phyloP scores from a whole-genome alignment of 2,113 vertebrate species.

The Myrmecobius fasciatus region DNA sequence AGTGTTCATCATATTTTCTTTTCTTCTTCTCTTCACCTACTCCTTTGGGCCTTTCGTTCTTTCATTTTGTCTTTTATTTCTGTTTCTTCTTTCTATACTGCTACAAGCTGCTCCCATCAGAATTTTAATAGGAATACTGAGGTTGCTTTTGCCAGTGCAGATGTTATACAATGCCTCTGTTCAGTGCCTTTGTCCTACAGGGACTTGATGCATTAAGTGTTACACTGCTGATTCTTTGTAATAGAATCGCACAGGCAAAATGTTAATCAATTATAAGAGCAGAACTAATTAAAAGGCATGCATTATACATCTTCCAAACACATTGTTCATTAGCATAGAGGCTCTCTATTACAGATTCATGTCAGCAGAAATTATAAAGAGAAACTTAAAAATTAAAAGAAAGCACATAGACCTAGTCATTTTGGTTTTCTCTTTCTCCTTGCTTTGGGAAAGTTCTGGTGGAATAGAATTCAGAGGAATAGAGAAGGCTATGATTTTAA shows the following conservation, averaged over 20 bases:
- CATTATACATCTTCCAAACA: constrained; percentile 80
- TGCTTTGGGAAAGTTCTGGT: constrained; percentile 23
- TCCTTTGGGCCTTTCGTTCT: constrained; percentile 55
- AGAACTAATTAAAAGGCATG: constrained; percentile 81
- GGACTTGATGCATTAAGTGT: constrained; percentile 66
- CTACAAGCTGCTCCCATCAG: constrained; percentile 50
- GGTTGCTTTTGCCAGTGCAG: constrained; percentile 42
- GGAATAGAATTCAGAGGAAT: not conserved
- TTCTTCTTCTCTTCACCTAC: constrained; percentile 24
- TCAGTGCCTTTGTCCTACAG: constrained; percentile 36
- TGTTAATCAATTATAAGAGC: constrained; percentile 80
- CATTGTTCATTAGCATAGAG: constrained; percentile 77
- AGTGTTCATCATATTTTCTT: constrained; percentile 38
- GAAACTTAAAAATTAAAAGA: constrained; percentile 67
- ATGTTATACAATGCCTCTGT: constrained; percentile 60
- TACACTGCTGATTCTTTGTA: constrained; percentile 74
- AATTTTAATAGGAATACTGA: constrained; percentile 44
- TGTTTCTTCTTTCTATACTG: constrained; percentile 38
- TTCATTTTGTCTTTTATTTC: constrained; percentile 74
- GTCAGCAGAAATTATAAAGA: constrained; percentile 68
- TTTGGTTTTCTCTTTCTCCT: constrained; percentile 42
- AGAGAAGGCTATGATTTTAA: constrained; percentile 25
- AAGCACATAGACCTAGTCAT: not conserved
- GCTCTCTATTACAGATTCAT: constrained; percentile 72
- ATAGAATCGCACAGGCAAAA: constrained; percentile 72